Evolutionary conservation across 2,797 vertebrate genomes (phyloP).

Genomic region (Antennarius maculatus): DNA sequence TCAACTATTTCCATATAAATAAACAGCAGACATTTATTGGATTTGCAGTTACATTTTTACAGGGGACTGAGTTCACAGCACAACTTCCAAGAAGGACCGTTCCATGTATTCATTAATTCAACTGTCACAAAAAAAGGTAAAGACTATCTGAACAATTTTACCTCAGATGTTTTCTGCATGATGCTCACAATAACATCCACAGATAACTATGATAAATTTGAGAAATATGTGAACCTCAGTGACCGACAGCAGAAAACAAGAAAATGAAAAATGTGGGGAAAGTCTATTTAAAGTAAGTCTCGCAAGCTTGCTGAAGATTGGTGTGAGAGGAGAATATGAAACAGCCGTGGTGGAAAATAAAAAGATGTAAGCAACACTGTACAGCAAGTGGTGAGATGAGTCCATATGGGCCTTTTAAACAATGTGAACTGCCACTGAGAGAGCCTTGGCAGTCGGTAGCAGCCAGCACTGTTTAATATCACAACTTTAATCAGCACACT

Average conservation of each 20-base stretch:
- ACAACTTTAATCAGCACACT: constrained; percentile 76
- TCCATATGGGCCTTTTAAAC: constrained; percentile 72
- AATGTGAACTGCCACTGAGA: constrained; percentile 72
- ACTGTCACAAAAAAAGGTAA: constrained; percentile 60
- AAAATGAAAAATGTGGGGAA: constrained; percentile 46
- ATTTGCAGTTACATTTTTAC: constrained; percentile 70
- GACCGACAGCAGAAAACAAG: constrained; percentile 45
- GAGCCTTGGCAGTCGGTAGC: constrained; percentile 73
- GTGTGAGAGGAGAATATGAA: constrained; percentile 56
- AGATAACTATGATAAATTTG: constrained; percentile 10
- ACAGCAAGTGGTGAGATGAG: constrained; percentile 63
- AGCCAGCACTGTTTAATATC: constrained; percentile 79
- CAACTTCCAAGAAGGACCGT: constrained; percentile 65
- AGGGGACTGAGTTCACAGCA: constrained; percentile 68
- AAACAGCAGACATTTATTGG: constrained; percentile 68
- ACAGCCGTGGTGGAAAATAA: constrained; percentile 39
- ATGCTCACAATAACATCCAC: constrained; percentile 28
- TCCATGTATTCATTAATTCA: constrained; percentile 57
- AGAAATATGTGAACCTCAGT: constrained; percentile 34
- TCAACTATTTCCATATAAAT: constrained; percentile 68
- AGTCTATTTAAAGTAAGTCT: constrained; percentile 64
- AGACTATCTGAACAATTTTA: constrained; percentile 50
- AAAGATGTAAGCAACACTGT: constrained; percentile 52
- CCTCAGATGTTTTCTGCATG: constrained; percentile 31
- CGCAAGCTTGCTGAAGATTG: constrained; percentile 46